Evolutionary conservation across 2,113 vertebrate genomes (phyloP).

Genomic region (Oryzias woworae): DNA sequence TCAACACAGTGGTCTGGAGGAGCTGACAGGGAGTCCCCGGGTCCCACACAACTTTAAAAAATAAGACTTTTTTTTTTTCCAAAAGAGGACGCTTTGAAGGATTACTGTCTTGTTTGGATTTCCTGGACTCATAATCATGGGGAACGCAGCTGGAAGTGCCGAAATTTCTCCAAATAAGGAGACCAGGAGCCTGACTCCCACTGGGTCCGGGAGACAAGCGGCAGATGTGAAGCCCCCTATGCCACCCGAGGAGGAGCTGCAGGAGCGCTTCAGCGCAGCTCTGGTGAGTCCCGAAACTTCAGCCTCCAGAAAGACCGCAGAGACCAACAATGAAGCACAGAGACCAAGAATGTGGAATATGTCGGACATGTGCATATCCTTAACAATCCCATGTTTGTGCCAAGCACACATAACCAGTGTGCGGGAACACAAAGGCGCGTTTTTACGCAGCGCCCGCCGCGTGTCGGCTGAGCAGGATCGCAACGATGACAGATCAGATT

Average conservation of each 20-base stretch:
- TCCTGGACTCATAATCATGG: slow-evolving; percentile 74
- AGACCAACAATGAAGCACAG: slow-evolving; percentile 6
- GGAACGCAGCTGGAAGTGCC: slow-evolving; percentile 83
- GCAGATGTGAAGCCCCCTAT: slow-evolving; percentile 75
- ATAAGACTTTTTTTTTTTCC: neutral
- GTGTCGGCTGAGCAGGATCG: slow-evolving; percentile 1
- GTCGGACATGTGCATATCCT: slow-evolving; percentile 47
- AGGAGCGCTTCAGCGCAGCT: slow-evolving; percentile 81
- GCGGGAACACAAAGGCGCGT: slow-evolving; percentile 40
- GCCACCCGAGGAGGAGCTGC: slow-evolving; percentile 82
- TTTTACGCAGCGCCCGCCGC: slow-evolving; percentile 51
- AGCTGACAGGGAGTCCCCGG: slow-evolving; percentile 20
- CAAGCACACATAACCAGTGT: slow-evolving; percentile 46
- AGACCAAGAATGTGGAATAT: slow-evolving; percentile 55
- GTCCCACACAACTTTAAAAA: slow-evolving; percentile 4
- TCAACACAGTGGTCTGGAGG: slow-evolving; percentile 17
- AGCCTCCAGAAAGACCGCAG: slow-evolving; percentile 2
- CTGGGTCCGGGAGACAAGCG: slow-evolving; percentile 57
- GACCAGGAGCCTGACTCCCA: slow-evolving; percentile 34
- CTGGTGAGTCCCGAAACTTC: slow-evolving; percentile 78
- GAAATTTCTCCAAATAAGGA: slow-evolving; percentile 69
- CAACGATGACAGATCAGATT: neutral
- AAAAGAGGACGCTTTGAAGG: neutral
- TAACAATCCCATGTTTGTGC: slow-evolving; percentile 40
- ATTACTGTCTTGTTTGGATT: slow-evolving; percentile 7